Base-by-base conservation (phyloP, 2,888 invertebrate genomes). In the Amphipyra berbera region DNA sequence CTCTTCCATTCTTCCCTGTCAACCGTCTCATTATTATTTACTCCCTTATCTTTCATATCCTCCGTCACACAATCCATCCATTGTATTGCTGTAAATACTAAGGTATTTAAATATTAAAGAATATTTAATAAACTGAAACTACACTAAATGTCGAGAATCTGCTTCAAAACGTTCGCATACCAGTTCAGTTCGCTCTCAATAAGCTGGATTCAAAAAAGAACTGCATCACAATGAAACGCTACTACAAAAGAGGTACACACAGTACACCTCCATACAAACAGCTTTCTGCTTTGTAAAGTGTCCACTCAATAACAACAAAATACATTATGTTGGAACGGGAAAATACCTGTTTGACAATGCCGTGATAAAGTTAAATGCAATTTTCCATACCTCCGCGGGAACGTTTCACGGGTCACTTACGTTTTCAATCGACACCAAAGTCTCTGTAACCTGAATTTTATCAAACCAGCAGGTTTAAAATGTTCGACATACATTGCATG, bases 341-440 rank as follows among this genome's bases (percentile, higher is more conserved):
- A 75, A 2, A 30, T 30, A 57, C 56, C 13, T 8, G 9, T 53
- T 56, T 41, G 41, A 49, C 44, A 58, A 40, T 9, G 35, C 57
- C 27, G 35, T 46, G 35, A 59, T 61, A 56, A 63, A 61, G 45
- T 41, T 38, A 55, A 61, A 62, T 58, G 57, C 37, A 61, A 64
- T 73, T 68, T 77, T 62, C 33, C 45, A 53, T 71, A 49, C 59
- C 64, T 66, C 38, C 12, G 30, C 41, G 42, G 45, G 37, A 62
- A 57, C 38, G 27, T 77, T 75, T 77, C 57, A 77, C 68, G 58
- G 69, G 60, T 68, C 74, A 68, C 64, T 73, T 64, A 54, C 57
- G 37, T 57, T 73, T 77, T 64, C 61, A 68, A 60, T 68, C 56
- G 50, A 52, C 61, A 56, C 52, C 60, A 54, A 57, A 44, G 37